phyloP scores from a whole-genome alignment of 2,888 invertebrate genomes.

The Apotomis capreana region DNA sequence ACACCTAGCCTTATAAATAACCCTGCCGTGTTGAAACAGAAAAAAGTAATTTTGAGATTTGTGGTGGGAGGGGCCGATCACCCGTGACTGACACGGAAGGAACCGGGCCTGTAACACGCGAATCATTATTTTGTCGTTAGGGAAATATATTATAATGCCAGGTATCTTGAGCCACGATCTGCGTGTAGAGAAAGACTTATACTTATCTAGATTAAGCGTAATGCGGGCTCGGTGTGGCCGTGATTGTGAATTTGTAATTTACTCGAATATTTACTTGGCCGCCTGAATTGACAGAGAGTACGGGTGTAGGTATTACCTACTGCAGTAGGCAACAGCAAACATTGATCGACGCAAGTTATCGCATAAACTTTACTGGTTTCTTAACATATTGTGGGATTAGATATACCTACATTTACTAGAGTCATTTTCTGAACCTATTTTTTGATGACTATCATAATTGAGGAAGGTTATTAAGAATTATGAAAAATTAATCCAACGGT shows the following conservation, averaged over 20 bases:
- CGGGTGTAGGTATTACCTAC: background rate
- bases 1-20: conserved; percentile 74
- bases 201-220: conserved; percentile 40
- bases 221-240: conserved; percentile 28
- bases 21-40: conserved; percentile 71
- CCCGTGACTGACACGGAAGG: conserved; percentile 80
- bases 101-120: conserved; percentile 73
- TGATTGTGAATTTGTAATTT: conserved; percentile 8
- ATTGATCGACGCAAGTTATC: too few relatives aligned
- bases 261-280: background rate
- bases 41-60: conserved; percentile 79
- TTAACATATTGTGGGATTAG: too few relatives aligned
- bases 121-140: conserved; percentile 83
- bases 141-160: conserved; percentile 68
- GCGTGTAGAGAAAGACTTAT: conserved; percentile 54
- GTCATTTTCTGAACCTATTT: too few relatives aligned
- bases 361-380: too few relatives aligned
- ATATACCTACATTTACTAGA: too few relatives aligned
- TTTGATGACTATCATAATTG: too few relatives aligned
- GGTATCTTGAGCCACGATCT: conserved; percentile 63
- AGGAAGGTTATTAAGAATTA: background rate
- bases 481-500: background rate
- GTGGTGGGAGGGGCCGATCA: conserved; percentile 72
- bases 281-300: background rate
- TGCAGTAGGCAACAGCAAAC: background rate